phyloP scores from a whole-genome alignment of 2,113 vertebrate species.

The Nothocercus julius region DNA sequence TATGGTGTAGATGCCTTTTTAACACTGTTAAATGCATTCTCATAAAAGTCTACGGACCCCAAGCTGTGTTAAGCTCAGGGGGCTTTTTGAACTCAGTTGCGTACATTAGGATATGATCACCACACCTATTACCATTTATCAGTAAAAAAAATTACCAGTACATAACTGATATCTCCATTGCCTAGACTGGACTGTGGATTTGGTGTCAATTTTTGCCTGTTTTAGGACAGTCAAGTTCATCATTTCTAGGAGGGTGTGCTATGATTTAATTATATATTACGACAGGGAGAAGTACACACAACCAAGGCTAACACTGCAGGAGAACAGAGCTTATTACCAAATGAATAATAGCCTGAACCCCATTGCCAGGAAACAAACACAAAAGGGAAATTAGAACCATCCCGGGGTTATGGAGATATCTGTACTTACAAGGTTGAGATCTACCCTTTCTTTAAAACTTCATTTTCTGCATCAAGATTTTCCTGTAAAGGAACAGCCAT shows the following conservation, averaged over 20 bases:
- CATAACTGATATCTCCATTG: fast-evolving
- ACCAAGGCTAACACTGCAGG: slow-evolving; percentile 30
- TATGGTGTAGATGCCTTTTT: neutral
- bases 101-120: neutral
- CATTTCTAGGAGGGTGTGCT: neutral
- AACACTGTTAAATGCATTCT: neutral
- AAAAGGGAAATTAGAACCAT: slow-evolving; percentile 60
- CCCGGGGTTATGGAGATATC: slow-evolving; percentile 60
- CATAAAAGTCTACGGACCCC: neutral
- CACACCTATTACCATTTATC: neutral
- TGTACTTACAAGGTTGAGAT: slow-evolving; percentile 39
- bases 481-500: neutral
- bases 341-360: neutral
- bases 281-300: neutral
- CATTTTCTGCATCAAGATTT: neutral
- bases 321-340: neutral
- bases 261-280: neutral
- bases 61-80: neutral
- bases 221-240: neutral
- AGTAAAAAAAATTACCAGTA: neutral
- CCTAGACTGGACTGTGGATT: neutral
- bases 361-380: neutral
- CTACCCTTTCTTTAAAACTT: neutral
- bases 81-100: neutral
- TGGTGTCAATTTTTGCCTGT: neutral